Percentiles rank a stretch among this genome's conserved stretches.
Evolutionary conservation across 2,797 vertebrate species (phyloP).

Genomic region (Danio tinwini): DNA sequence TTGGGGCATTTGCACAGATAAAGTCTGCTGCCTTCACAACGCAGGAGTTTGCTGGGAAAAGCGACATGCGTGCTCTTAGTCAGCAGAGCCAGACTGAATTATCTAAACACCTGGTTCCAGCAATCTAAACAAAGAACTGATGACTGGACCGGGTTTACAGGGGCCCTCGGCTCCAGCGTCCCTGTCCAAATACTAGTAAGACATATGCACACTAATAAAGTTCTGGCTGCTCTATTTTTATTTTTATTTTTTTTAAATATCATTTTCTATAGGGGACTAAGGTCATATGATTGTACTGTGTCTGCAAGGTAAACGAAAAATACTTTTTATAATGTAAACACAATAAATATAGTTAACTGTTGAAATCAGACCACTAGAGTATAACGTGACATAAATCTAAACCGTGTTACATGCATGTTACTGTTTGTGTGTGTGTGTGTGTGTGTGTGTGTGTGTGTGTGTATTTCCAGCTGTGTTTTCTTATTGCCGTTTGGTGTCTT

Average conservation of each 20-base stretch:
- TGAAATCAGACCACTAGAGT: background rate
- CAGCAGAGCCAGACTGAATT: constrained; percentile 65
- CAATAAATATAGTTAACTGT: background rate
- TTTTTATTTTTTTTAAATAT: background rate
- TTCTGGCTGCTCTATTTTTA: background rate
- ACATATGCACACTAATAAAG: background rate
- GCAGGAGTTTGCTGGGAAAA: constrained; percentile 55
- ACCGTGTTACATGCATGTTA: background rate
- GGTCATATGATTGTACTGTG: background rate
- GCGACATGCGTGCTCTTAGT: constrained; percentile 64
- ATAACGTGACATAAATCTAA: background rate
- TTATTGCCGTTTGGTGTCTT: background rate
- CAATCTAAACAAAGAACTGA: constrained; percentile 63
- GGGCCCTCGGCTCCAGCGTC: constrained; percentile 17
- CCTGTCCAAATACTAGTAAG: constrained; percentile 24
- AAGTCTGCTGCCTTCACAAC: constrained; percentile 43
- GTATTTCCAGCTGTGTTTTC: constrained; percentile 9
- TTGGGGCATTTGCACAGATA: constrained; percentile 50
- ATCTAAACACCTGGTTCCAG: constrained; percentile 71
- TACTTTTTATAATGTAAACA: background rate
- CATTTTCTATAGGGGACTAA: background rate
- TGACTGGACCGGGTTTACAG: constrained; percentile 44
- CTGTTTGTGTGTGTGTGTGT: background rate
- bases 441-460: background rate
- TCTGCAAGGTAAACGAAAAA: background rate